Base-by-base conservation (phyloP, 2,888 invertebrate genomes). In the Odontomyia ornata region DNA sequence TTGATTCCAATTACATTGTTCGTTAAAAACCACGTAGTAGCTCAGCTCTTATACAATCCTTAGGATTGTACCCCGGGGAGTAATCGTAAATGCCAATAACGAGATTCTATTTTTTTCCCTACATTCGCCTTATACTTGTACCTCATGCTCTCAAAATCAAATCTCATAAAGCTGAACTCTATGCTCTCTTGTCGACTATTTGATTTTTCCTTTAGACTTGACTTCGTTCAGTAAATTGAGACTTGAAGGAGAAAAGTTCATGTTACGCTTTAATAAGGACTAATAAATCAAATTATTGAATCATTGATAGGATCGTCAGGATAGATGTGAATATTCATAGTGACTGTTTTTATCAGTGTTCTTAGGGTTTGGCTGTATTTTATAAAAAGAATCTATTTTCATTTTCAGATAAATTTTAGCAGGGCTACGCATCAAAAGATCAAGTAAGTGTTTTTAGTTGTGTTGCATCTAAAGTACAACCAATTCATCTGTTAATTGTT, bases 1-100 rank as follows among this genome's bases (percentile, higher is more conserved):
- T 60, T 21, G 73, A 56, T 27, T 73, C 57, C 57, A 73, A 73
- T 73, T 73, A 73, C 60, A 73, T 15, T 43, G 57, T 36, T 73
- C 73, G 73, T 73, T 73, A 73, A 15, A 69, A 57, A 30, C 73
- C 73, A 73, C 36, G 73, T 60, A 56, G 18, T 60, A 36, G 36
- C 36, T 36, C 36, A 36, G 36, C 36, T 36, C 36, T 36, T 9
- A 36, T 36, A 60, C 36, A 23, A 47, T 60, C 60, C 36, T 36
- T 23, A 60, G 11, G 73, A 73, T 73, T 73, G 73, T 60, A 73
- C 73, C 23, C 73, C 15, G 15, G 73, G 73, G 73, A 73, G 73
- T n/a, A 43, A 43, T 73, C 36, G n/a, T 36, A 36, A 73, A 73
- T 73, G 57, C 43, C 73, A 73, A 73, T 73, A 73, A 73, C 73